Percentiles rank a stretch among this genome's conserved stretches.
Evolutionary conservation across 23 tunicate species (phyloP).

Genomic region (Oikopleura vanhoeffeni): DNA sequence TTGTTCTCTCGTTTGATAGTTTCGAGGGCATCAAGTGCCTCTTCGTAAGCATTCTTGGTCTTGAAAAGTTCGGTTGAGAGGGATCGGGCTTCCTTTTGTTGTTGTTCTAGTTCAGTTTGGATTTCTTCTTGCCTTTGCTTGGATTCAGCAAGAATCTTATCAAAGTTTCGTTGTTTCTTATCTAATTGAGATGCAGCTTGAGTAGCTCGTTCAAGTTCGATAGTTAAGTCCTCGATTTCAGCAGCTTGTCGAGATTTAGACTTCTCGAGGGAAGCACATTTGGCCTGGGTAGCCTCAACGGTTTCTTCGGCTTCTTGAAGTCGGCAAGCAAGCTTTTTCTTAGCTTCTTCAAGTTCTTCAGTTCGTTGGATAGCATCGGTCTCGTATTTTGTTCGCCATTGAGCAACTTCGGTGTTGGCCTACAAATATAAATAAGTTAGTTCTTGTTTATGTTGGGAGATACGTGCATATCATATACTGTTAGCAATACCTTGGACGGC

Average conservation of each 20-base stretch:
- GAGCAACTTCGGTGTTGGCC: neutral
- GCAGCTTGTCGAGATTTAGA: neutral
- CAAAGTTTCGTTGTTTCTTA: no score
- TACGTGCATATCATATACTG: no score
- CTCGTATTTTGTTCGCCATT: no score
- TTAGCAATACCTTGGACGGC: no score
- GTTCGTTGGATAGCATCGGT: neutral
- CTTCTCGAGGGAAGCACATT: neutral
- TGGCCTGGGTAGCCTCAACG: neutral
- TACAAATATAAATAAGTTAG: no score
- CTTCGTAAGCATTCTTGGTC: neutral
- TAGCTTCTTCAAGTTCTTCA: neutral
- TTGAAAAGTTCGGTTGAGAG: neutral
- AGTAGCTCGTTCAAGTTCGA: neutral
- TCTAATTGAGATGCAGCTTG: neutral
- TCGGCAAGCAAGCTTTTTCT: no score
- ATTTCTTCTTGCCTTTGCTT: neutral
- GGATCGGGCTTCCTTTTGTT: neutral
- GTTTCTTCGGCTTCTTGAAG: neutral
- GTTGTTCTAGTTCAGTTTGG: neutral
- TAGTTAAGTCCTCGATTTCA: neutral
- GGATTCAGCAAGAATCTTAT: neutral
- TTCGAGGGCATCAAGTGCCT: neutral
- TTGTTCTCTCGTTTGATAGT: neutral
- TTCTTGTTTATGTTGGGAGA: no score